Conservation (phyloP, 2,888 invertebrate genomes). For the Cerastis leucographa region DNA sequence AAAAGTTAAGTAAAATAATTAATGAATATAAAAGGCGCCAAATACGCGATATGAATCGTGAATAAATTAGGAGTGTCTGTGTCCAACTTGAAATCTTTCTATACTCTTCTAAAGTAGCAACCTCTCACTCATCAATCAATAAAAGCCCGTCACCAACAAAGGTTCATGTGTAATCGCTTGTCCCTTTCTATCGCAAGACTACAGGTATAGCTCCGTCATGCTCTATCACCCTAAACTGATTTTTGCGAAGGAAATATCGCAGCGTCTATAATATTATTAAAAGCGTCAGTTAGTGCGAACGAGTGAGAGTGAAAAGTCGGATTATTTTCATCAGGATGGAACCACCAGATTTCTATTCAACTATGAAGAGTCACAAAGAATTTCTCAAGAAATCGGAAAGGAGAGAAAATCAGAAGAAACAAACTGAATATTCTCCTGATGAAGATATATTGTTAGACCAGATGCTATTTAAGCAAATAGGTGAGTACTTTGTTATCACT, state of each 20-base stretch:
- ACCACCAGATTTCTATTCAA: neutral
- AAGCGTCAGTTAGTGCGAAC: neutral
- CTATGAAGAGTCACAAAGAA: neutral
- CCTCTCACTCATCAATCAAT: slow-evolving; percentile 23
- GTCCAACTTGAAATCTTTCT: neutral
- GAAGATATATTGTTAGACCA: neutral
- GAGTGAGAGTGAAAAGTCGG: neutral
- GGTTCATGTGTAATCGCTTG: neutral
- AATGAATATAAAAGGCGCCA: neutral
- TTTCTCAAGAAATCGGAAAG: neutral
- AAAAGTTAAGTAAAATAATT: neutral
- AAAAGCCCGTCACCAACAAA: neutral
- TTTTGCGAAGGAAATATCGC: neutral
- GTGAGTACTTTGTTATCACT: neutral
- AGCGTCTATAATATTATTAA: neutral
- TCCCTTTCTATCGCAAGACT: slow-evolving; percentile 8
- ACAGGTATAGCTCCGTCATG: neutral
- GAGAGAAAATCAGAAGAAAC: neutral
- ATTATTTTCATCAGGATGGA: neutral
- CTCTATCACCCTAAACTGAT: neutral
- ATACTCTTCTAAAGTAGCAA: neutral
- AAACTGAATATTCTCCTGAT: neutral
- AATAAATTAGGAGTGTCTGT: neutral
- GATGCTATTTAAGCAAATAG: neutral
- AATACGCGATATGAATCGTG: neutral